These are phyloP conservation scores for Microcebus ravelobensis DNA, from an alignment of 2,113 vertebrate genomes.

Conservation along the genomic window DNA sequence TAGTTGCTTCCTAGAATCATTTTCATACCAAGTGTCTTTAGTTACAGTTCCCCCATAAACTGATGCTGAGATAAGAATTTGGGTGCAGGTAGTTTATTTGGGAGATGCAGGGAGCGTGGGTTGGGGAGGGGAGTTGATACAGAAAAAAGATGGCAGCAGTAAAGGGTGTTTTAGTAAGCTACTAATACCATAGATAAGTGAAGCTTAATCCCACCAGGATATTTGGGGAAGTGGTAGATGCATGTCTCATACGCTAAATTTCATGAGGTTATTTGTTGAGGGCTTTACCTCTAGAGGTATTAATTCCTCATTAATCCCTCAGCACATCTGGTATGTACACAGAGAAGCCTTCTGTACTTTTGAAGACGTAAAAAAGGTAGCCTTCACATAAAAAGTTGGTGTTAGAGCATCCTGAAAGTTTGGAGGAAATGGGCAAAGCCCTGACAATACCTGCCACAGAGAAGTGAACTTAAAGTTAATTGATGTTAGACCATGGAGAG, in stretches of 20 bases:
- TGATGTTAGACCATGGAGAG: background rate
- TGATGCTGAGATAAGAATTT: background rate
- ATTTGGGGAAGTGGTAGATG: background rate
- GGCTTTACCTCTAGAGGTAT: background rate
- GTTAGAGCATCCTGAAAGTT: background rate
- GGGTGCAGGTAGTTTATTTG: background rate
- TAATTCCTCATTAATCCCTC: constrained; percentile 29
- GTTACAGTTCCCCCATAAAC: background rate
- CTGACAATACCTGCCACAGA: background rate
- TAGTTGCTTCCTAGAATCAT: background rate
- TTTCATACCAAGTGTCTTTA: background rate
- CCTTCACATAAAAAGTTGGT: background rate
- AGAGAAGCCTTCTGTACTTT: background rate
- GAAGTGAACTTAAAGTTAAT: background rate
- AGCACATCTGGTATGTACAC: background rate
- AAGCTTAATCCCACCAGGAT: background rate
- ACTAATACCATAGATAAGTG: background rate
- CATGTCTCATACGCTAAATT: background rate
- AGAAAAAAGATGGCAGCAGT: background rate
- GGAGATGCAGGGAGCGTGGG: background rate
- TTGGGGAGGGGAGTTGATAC: background rate
- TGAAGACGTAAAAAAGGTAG: background rate
- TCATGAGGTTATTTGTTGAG: background rate
- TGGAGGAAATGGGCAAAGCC: background rate
- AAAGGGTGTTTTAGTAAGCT: background rate